Base-by-base conservation (phyloP, 2,797 vertebrate genomes). In the Falco naumanni region DNA sequence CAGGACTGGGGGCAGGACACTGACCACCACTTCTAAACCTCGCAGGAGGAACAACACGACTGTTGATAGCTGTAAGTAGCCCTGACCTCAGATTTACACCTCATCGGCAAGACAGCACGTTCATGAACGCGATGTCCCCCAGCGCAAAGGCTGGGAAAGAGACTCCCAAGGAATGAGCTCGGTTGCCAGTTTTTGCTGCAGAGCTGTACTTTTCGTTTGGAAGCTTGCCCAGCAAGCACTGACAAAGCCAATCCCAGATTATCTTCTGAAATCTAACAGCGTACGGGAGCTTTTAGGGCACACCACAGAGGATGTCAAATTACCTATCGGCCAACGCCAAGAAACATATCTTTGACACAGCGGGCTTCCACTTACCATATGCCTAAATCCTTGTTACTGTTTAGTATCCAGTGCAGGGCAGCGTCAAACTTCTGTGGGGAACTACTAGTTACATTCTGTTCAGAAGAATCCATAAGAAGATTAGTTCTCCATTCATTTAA, bases 311-410 rank as follows among this genome's bases (percentile, higher is more conserved):
- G 45, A 75, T 65, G 71, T 20, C 78, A 74, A 90, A 84, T 70
- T 45, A 51, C 10, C 0, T 7, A 59, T 18, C 72, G 72, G 74
- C 17, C 57, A 69, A 28, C 47, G 29, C 16, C 4, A 0, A 47
- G 6, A 71, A 47, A 50, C 3, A 3, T 1, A 18, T 20, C 37
- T 41, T 37, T 13, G 68, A 60, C 75, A 60, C 48, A 31, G 59
- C 3, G 13, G 21, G 26, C n/a, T 68, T 41, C 51, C 60, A 89
- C 93, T 89, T 57, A 98, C 98, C 97, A 76, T 94, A 98, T 98
- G 91, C 98, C 98, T 80, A 98, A 95, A 31, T 98, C 98, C 92
- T 97, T 98, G 90, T 98, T 97, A 89, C 97, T 98, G 96, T 97
- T 98, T 47, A 98, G 91, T 57, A 98, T 97, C 98, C 98, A 98